Evolutionary conservation across 1,140 invertebrate genomes (phyloP).

Genomic region (Diploscapter pachys): DNA sequence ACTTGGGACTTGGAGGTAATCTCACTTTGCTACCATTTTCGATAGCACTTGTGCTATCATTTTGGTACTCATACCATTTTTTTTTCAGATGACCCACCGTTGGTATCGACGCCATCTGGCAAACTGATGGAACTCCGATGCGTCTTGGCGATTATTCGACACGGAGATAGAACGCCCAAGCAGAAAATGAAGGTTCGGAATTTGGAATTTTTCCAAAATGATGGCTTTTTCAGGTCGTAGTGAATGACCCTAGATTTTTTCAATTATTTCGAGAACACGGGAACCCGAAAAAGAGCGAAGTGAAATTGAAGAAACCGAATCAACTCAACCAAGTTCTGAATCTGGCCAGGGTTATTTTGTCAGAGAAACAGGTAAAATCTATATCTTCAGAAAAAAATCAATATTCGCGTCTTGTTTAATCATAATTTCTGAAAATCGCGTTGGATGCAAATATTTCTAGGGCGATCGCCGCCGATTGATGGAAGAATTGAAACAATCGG

Average conservation of each 20-base stretch:
- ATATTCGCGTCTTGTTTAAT: too few species aligned
- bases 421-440: too few species aligned
- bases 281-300: slow-evolving; percentile 86
- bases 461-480: slow-evolving; percentile 10
- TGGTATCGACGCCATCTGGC: slow-evolving; percentile 96
- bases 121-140: slow-evolving; percentile 99
- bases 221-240: slow-evolving; percentile 73
- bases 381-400: too few species aligned
- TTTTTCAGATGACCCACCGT: slow-evolving; percentile 91
- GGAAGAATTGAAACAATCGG: slow-evolving; percentile 27
- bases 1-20: slow-evolving; percentile 27
- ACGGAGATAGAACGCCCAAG: slow-evolving; percentile 97
- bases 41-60: too few species aligned
- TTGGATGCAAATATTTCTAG: background rate
- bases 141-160: slow-evolving; percentile 94
- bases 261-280: slow-evolving; percentile 97
- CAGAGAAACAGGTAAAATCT: slow-evolving; percentile 42
- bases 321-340: slow-evolving; percentile 77
- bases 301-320: slow-evolving; percentile 93
- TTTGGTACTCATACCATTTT: slow-evolving; percentile 65
- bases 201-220: background rate
- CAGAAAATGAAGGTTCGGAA: slow-evolving; percentile 87
- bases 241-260: slow-evolving; percentile 97
- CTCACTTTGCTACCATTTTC: slow-evolving; percentile 68
- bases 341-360: slow-evolving; percentile 49